Percentiles rank a stretch among this genome's conserved stretches.
Conservation (phyloP, 2,888 invertebrate genomes). For the Lamellibrachia columna region DNA sequence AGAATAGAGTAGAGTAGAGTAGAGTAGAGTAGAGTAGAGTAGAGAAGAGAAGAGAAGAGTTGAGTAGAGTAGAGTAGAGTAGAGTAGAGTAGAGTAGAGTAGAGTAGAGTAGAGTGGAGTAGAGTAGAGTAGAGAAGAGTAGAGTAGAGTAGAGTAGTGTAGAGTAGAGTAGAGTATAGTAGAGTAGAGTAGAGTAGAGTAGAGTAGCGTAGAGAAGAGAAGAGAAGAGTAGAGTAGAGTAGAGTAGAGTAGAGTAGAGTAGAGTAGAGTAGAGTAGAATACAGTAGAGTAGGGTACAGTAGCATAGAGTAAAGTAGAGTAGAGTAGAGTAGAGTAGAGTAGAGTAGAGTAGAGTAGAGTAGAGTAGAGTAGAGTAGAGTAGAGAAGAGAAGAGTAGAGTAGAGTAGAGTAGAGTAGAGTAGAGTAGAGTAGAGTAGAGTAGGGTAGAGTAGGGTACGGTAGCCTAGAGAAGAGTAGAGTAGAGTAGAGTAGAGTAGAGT, state of each 20-base stretch:
- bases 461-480: constrained; percentile 19
- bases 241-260: constrained; percentile 19
- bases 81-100: constrained; percentile 19
- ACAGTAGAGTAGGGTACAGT: no score
- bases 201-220: no score
- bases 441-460: constrained; percentile 7
- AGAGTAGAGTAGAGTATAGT: no score
- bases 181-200: no score
- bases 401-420: constrained; percentile 20
- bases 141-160: constrained; percentile 7
- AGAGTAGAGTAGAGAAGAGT: constrained; percentile 13
- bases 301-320: constrained; percentile 3
- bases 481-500: constrained; percentile 19
- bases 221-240: constrained; percentile 17
- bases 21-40: constrained; percentile 19
- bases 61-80: constrained; percentile 17
- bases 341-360: constrained; percentile 19
- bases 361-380: constrained; percentile 19
- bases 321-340: constrained; percentile 19
- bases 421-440: constrained; percentile 19
- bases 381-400: constrained; percentile 14
- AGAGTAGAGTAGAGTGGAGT: constrained; percentile 16
- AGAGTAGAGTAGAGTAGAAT: no score
- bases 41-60: constrained; percentile 8
- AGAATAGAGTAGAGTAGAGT: constrained; percentile 18